phyloP scores from a whole-genome alignment of 2,113 vertebrate genomes.

The Nannobrachium achirus region DNA sequence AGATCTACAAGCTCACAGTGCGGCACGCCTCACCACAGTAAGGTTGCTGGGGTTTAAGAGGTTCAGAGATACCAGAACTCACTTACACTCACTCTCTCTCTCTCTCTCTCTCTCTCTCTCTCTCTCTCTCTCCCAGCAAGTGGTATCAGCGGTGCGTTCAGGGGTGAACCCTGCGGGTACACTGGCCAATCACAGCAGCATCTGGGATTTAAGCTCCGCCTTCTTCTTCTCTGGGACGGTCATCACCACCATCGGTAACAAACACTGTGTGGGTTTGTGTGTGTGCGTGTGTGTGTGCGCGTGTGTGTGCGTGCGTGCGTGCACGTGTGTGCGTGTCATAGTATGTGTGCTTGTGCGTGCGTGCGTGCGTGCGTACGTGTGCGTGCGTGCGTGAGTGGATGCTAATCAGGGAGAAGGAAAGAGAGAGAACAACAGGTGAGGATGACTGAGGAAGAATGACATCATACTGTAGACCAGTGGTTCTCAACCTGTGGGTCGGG shows the following conservation, averaged over 20 bases:
- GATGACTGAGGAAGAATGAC: background rate
- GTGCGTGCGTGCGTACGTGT: background rate
- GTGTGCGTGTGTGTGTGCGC: conserved; percentile 2
- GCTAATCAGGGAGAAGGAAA: background rate
- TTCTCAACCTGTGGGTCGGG: no score
- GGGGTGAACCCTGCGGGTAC: conserved; percentile 93
- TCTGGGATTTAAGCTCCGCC: conserved; percentile 97
- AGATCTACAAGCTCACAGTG: no score
- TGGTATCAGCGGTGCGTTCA: conserved; percentile 93
- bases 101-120: background rate
- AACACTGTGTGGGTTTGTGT: background rate
- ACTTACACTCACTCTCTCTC: background rate
- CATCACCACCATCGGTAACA: conserved; percentile 96
- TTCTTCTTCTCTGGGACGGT: conserved; percentile 98
- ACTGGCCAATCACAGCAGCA: conserved; percentile 90
- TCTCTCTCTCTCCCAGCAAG: conserved; percentile 81
- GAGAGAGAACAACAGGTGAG: background rate
- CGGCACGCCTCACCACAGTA: no score
- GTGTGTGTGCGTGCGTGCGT: conserved; percentile 5
- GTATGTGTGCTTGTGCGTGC: background rate
- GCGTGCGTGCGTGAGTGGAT: background rate
- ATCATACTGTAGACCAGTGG: no score
- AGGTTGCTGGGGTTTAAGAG: no score
- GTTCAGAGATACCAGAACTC: no score
- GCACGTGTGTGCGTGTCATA: background rate